Percentiles rank a stretch among this genome's conserved stretches.
phyloP scores from a whole-genome alignment of 2,113 vertebrate species.

The Pseudolaguvia tuberculata region DNA sequence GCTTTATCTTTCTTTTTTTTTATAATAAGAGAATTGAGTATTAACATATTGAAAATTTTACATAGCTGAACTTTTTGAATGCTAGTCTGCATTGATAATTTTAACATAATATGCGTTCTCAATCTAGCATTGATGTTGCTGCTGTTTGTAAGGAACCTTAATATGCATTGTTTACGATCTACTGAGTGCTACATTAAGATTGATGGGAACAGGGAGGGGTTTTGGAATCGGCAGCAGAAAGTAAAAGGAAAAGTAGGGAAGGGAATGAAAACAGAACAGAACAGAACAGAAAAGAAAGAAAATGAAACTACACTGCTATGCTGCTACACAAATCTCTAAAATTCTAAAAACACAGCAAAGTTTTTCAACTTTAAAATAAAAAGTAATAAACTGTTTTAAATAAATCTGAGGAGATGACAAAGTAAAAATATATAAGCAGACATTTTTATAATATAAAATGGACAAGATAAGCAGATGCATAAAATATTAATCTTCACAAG shows the following conservation, averaged over 20 bases:
- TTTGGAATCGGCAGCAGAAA: background rate
- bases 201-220: background rate
- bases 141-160: background rate
- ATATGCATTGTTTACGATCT: background rate
- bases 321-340: background rate
- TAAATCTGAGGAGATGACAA: no score
- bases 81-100: background rate
- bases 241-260: background rate
- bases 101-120: background rate
- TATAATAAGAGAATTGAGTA: background rate
- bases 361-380: no score
- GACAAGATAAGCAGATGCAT: background rate
- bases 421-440: no score
- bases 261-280: no score
- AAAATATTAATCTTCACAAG: background rate
- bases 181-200: background rate
- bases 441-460: background rate
- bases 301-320: background rate
- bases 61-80: background rate
- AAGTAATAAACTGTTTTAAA: no score
- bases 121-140: no score
- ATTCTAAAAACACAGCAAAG: background rate
- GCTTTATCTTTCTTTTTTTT: background rate
- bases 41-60: background rate
- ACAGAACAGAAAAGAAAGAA: background rate